phyloP scores from a whole-genome alignment of 2,888 invertebrate species.

The Drosophila colorata region DNA sequence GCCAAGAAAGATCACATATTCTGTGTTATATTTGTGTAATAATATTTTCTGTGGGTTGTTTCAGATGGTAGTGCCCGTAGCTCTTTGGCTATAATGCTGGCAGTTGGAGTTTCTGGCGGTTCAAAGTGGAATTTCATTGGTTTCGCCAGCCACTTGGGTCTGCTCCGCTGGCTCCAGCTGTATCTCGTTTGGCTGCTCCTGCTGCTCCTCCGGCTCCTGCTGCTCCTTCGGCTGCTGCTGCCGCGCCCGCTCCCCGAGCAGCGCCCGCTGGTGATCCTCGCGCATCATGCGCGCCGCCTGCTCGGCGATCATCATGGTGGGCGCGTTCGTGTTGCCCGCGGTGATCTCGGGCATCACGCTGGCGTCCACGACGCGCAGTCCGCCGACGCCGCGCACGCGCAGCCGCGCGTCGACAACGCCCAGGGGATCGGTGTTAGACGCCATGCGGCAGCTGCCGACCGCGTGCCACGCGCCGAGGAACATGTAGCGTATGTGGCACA shows the following conservation, averaged over 20 bases:
- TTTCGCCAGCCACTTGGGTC: background rate
- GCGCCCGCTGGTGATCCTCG: constrained; percentile 44
- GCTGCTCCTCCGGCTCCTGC: background rate
- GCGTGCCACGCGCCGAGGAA: constrained; percentile 88
- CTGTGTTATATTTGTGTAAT: no score
- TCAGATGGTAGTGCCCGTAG: background rate
- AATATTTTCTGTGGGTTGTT: background rate
- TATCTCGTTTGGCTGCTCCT: background rate
- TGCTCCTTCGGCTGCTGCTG: no score
- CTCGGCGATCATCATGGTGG: constrained; percentile 94
- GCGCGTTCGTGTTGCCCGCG: constrained; percentile 93
- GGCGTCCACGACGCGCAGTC: constrained; percentile 92
- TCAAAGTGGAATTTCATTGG: constrained; percentile 20
- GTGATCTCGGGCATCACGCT: constrained; percentile 93
- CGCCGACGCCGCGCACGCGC: constrained; percentile 87
- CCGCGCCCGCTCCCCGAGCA: no score
- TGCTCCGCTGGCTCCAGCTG: no score
- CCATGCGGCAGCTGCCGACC: constrained; percentile 90
- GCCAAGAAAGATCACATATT: no score
- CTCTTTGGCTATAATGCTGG: background rate
- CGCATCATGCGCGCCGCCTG: constrained; percentile 88
- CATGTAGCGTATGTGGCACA: constrained; percentile 87
- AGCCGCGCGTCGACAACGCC: constrained; percentile 87
- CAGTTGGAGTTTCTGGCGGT: no score
- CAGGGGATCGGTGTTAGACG: constrained; percentile 84